These are phyloP conservation scores for Sinosuthora webbiana DNA, from an alignment of 2,113 vertebrate genomes.

Conservation along the genomic window DNA sequence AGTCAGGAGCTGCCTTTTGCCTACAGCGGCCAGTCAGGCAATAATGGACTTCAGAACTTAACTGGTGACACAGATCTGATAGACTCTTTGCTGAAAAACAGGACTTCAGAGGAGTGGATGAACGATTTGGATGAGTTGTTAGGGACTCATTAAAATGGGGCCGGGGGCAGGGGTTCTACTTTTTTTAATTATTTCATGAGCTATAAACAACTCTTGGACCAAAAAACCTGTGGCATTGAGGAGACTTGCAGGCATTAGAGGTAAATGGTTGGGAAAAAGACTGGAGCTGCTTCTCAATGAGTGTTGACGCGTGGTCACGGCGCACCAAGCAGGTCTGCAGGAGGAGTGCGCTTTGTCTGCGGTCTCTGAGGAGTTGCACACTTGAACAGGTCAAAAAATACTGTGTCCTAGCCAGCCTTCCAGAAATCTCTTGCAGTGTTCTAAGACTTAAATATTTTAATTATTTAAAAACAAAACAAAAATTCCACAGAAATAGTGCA, in stretches of 20 bases:
- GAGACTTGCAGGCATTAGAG: slow-evolving; percentile 60
- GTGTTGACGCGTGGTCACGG: not conserved
- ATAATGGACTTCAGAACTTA: slow-evolving; percentile 76
- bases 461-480: slow-evolving; percentile 43
- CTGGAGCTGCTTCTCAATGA: slow-evolving; percentile 53
- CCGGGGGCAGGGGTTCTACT: not conserved
- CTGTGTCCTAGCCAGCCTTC: slow-evolving; percentile 33
- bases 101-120: slow-evolving; percentile 97
- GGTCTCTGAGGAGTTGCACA: not conserved
- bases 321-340: slow-evolving; percentile 33
- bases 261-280: slow-evolving; percentile 50
- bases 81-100: slow-evolving; percentile 92
- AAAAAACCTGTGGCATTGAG: slow-evolving; percentile 74
- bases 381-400: slow-evolving; percentile 35
- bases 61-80: slow-evolving; percentile 90
- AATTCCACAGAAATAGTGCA: slow-evolving; percentile 26
- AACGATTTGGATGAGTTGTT: slow-evolving; percentile 92
- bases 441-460: slow-evolving; percentile 2
- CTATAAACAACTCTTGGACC: slow-evolving; percentile 75
- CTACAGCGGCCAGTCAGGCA: slow-evolving; percentile 80
- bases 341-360: not conserved
- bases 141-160: slow-evolving; percentile 81
- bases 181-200: slow-evolving; percentile 65
- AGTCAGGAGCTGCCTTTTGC: slow-evolving; percentile 88
- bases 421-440: slow-evolving; percentile 59